Percentiles rank a stretch among this genome's conserved stretches.
These are phyloP conservation scores for Scomberomorus guttatus DNA, from an alignment of 2,797 vertebrate species.

Conservation along the genomic window DNA sequence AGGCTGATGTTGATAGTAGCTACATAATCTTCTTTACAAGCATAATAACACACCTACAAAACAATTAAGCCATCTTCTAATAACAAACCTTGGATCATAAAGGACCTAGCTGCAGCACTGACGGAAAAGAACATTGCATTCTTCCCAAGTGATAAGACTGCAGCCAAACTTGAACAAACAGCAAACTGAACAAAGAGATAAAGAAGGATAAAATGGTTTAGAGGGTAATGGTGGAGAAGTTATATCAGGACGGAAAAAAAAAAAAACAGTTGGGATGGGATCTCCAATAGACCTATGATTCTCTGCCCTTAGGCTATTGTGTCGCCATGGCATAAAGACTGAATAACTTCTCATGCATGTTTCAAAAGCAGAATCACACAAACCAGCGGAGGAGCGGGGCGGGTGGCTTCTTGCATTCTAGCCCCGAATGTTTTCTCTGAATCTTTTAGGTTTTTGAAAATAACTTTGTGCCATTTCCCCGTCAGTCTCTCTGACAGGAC, in stretches of 20 bases:
- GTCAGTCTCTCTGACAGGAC: too few relatives aligned
- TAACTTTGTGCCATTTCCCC: too few relatives aligned
- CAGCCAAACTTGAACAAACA: neutral
- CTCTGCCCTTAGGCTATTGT: too few relatives aligned
- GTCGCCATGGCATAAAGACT: neutral
- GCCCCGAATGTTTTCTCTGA: too few relatives aligned
- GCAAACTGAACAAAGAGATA: neutral
- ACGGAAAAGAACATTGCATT: neutral
- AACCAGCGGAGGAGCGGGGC: too few relatives aligned
- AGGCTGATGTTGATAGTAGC: neutral
- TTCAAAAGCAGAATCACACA: too few relatives aligned
- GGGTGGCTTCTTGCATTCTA: too few relatives aligned
- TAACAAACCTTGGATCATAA: constrained; percentile 1
- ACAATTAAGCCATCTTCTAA: neutral
- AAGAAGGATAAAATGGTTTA: neutral
- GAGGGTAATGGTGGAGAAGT: neutral
- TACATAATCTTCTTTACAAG: neutral
- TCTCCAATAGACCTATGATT: too few relatives aligned
- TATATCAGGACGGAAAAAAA: neutral
- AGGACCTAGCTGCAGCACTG: neutral
- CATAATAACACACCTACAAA: neutral
- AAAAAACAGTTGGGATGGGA: too few relatives aligned
- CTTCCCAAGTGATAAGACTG: neutral
- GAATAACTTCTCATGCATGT: neutral
- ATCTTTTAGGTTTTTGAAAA: too few relatives aligned